Percentiles rank a stretch among this genome's conserved stretches.
Evolutionary conservation across 1,140 invertebrate species (phyloP).

Genomic region (Cherax destructor): DNA sequence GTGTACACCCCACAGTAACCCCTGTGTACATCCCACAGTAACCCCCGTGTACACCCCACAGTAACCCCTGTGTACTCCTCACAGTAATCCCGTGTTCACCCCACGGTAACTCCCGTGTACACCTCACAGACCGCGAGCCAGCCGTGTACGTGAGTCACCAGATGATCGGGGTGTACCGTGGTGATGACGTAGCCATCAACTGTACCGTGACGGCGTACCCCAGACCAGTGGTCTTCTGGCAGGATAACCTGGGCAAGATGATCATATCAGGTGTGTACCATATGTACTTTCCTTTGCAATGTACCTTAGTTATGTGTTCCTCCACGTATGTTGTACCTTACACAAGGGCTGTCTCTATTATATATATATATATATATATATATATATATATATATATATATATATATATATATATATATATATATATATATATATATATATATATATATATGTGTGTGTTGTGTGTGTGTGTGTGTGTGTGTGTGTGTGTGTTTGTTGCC

Average conservation of each 20-base stretch:
- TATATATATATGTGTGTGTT: no score
- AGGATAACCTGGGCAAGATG: constrained; percentile 66
- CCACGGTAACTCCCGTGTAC: no score
- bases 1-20: no score
- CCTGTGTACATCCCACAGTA: no score
- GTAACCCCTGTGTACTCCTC: no score
- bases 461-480: no score
- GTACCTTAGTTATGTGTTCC: no score
- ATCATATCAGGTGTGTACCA: constrained; percentile 63
- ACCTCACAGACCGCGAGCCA: constrained; percentile 57
- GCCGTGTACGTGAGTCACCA: constrained; percentile 65
- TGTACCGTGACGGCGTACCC: constrained; percentile 69
- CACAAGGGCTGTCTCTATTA: no score
- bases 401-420: background rate
- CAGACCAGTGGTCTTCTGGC: constrained; percentile 67
- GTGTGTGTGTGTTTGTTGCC: no score
- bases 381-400: background rate
- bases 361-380: background rate
- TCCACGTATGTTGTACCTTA: no score
- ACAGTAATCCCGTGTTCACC: background rate
- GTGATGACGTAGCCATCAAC: constrained; percentile 69
- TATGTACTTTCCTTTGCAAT: background rate
- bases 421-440: no score
- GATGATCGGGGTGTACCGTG: constrained; percentile 68
- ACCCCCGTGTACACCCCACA: no score